These are phyloP conservation scores for Montipora foliosa DNA, from an alignment of 64 coral and sea anemone species.

Conservation along the genomic window DNA sequence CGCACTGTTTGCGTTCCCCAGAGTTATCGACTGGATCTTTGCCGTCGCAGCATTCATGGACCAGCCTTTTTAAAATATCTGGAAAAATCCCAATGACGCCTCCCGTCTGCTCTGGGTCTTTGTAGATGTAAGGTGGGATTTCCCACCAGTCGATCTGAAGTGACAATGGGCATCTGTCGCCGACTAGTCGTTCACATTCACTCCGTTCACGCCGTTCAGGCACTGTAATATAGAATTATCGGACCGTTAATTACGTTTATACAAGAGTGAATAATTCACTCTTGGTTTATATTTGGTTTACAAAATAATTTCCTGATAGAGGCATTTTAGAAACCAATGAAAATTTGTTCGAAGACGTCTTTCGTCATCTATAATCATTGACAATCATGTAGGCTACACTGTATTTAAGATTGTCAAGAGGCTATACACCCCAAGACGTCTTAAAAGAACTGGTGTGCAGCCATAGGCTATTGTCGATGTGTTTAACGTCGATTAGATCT, in stretches of 20 bases:
- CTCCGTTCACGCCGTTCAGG: neutral
- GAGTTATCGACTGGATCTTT: neutral
- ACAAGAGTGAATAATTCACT: too few species aligned
- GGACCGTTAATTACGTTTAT: too few species aligned
- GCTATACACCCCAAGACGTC: too few species aligned
- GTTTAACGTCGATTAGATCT: too few species aligned
- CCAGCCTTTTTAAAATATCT: conserved; percentile 66
- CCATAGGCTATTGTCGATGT: neutral
- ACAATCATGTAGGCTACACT: too few species aligned
- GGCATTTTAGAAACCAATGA: too few species aligned
- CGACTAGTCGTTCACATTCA: neutral
- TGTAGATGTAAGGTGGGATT: conserved; percentile 97
- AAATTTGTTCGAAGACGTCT: too few species aligned
- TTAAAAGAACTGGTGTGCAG: too few species aligned
- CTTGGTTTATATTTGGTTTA: too few species aligned
- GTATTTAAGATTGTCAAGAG: too few species aligned
- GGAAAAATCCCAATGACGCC: conserved; percentile 79
- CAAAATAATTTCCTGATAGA: too few species aligned
- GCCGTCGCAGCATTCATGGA: conserved; percentile 75
- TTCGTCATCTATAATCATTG: too few species aligned
- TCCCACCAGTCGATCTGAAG: conserved; percentile 91
- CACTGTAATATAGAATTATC: neutral
- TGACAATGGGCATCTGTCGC: conserved; percentile 39
- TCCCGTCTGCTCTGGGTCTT: conserved; percentile 34
- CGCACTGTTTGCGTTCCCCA: neutral